Evolutionary conservation across 1,140 invertebrate species (phyloP).

Genomic region (Drosophila tani): DNA sequence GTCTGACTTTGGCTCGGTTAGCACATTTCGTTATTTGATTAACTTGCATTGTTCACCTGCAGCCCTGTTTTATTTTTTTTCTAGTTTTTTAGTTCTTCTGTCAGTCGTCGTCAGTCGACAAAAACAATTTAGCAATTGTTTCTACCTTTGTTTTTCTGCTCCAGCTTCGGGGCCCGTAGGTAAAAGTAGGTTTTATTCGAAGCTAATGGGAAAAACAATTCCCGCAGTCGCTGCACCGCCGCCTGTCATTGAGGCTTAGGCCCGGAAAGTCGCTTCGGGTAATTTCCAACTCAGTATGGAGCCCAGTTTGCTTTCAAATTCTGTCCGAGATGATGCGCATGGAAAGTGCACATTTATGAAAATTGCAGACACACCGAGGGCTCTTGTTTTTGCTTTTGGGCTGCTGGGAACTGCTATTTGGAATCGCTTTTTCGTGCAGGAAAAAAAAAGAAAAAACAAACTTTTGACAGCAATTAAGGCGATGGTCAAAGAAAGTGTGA

Average conservation of each 20-base stretch:
- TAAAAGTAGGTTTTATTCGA: slow-evolving; percentile 78
- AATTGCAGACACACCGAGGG: slow-evolving; percentile 55
- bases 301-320: slow-evolving; percentile 50
- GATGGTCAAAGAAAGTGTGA: slow-evolving; percentile 64
- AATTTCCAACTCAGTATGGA: slow-evolving; percentile 48
- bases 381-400: slow-evolving; percentile 11
- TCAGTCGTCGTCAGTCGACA: slow-evolving; percentile 42
- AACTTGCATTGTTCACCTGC: slow-evolving; percentile 78
- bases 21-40: slow-evolving; percentile 81
- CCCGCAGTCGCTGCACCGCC: slow-evolving; percentile 33
- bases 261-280: slow-evolving; percentile 29
- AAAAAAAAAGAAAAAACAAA: slow-evolving; percentile 2
- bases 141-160: slow-evolving; percentile 53
- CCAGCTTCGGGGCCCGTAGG: slow-evolving; percentile 47
- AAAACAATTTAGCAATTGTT: slow-evolving; percentile 69
- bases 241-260: slow-evolving; percentile 59
- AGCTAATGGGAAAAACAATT: slow-evolving; percentile 73
- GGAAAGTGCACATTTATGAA: slow-evolving; percentile 73
- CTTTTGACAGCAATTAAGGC: slow-evolving; percentile 52
- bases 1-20: slow-evolving; percentile 53
- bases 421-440: slow-evolving; percentile 58
- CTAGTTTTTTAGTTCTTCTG: slow-evolving; percentile 13
- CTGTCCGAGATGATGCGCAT: slow-evolving; percentile 64
- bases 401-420: slow-evolving; percentile 32
- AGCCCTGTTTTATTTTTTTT: slow-evolving; percentile 32